phyloP scores from a whole-genome alignment of 2,888 invertebrate species.

The Drosophila ezoana region DNA sequence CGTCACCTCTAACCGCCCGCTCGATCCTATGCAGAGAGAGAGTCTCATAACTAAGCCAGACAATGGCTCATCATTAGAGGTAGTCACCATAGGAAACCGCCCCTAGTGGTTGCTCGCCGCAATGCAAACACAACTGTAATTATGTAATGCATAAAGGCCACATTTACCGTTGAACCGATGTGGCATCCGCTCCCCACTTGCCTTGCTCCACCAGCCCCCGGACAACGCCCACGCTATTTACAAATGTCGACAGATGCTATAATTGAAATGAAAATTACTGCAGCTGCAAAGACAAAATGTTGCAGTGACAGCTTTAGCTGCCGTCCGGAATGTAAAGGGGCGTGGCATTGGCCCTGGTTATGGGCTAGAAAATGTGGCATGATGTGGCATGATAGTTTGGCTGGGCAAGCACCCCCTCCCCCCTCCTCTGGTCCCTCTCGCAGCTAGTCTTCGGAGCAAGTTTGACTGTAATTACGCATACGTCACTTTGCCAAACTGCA shows the following conservation, averaged over 20 bases:
- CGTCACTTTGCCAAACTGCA: conserved; percentile 59
- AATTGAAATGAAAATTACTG: conserved; percentile 73
- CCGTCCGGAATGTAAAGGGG: background rate
- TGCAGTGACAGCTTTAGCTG: conserved; percentile 14
- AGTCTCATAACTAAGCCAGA: conserved; percentile 17
- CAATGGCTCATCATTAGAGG: conserved; percentile 69
- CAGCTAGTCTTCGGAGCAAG: background rate
- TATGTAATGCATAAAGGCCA: conserved; percentile 74
- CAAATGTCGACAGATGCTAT: conserved; percentile 62
- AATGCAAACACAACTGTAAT: conserved; percentile 76
- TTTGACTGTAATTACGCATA: conserved; percentile 60
- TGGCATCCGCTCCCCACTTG: background rate
- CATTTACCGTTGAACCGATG: conserved; percentile 58
- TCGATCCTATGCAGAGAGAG: background rate
- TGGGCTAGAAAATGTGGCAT: conserved; percentile 28
- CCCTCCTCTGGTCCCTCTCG: background rate
- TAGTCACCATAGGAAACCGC: conserved; percentile 19
- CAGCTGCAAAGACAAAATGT: conserved; percentile 33
- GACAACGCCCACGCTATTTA: conserved; percentile 19
- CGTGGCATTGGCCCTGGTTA: conserved; percentile 6
- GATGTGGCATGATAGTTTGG: conserved; percentile 32
- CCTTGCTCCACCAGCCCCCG: background rate
- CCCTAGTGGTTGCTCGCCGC: conserved; percentile 46
- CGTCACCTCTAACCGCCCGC: too few relatives aligned
- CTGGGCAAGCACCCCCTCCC: conserved; percentile 3